Percentiles rank a stretch among this genome's conserved stretches.
Conservation (phyloP, 2,113 vertebrate genomes). For the Trachemys scripta region DNA sequence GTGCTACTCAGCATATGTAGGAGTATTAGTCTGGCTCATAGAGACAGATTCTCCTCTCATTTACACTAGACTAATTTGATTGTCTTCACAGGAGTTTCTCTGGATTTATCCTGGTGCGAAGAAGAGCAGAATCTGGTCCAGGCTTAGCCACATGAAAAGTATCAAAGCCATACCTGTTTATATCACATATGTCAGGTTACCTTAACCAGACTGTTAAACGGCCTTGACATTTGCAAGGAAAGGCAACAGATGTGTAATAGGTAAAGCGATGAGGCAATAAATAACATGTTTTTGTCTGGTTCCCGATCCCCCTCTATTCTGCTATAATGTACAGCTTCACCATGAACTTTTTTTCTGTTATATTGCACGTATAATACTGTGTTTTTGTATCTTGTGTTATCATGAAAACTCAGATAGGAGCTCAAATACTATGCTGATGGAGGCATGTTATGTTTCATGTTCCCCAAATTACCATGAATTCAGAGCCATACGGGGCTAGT, state of each 20-base stretch:
- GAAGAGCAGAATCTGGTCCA: neutral
- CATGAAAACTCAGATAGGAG: neutral
- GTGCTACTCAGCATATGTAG: too few relatives aligned
- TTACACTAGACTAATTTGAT: neutral
- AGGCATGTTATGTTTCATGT: neutral
- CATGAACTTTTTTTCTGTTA: neutral
- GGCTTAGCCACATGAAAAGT: neutral
- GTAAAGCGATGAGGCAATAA: neutral
- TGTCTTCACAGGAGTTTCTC: neutral
- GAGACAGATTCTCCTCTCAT: neutral
- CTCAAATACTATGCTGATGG: neutral
- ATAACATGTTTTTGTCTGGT: neutral
- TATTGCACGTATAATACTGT: neutral
- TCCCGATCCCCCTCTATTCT: neutral
- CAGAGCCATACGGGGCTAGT: neutral
- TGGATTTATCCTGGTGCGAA: neutral
- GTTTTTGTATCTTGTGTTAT: neutral
- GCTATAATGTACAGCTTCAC: neutral
- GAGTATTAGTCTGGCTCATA: neutral
- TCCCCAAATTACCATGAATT: neutral
- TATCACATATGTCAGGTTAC: neutral
- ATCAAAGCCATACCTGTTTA: neutral
- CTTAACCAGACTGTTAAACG: neutral
- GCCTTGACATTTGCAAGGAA: neutral
- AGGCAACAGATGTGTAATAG: neutral